Evolutionary conservation across 2,113 vertebrate genomes (phyloP), one percentile per base, ranked within the genome.

Genomic region (Amia ocellicauda): DNA sequence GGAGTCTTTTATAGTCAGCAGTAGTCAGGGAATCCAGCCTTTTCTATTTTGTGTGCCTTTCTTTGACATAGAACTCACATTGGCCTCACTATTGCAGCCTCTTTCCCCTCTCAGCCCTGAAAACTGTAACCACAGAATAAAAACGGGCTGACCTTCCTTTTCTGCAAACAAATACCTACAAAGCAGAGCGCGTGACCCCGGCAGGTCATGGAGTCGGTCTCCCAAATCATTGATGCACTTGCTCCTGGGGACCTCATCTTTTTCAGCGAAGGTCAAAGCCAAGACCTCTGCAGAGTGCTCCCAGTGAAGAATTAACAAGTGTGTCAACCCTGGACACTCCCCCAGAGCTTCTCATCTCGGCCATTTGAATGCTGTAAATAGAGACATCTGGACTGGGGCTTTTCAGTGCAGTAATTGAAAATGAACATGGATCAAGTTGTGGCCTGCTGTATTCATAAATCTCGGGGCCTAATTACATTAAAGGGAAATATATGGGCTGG

Each of bases 391-490:
- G 90, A 92, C 90, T 80, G 87, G 85, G 78, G 81, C 88, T 90
- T 95, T 95, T 95, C 90, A 92, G 79, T 69, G 85, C 74, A 75
- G 85, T 88, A 90, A 90, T 93, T 92, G 91, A 91, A 90, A 93
- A 91, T 89, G 90, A 94, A 89, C 92, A 91, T 83, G 93, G 94
- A 96, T 95, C 94, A 92, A 92, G 92, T 96, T 94, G 90, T 92
- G 91, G 91, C 85, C 89, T 85, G 87, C 88, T 86, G 78, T 85
- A 93, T 88, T 91, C 93, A 93, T 94, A 93, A 96, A 95, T 96
- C 94, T 95, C 89, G 83, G 83, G 72, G 78, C 83, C 88, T 98
- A 98, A 98, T 98, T 94, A 92, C 90, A 93, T 97, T 99, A 98
- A 90, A 88, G 89, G 78, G 86, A 89, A 89, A 91, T 89, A 90